Percentiles rank a stretch among this genome's conserved stretches.
These are phyloP conservation scores for Tokudaia tokunoshimensis DNA, from an alignment of 2,797 vertebrate genomes.

Conservation along the genomic window DNA sequence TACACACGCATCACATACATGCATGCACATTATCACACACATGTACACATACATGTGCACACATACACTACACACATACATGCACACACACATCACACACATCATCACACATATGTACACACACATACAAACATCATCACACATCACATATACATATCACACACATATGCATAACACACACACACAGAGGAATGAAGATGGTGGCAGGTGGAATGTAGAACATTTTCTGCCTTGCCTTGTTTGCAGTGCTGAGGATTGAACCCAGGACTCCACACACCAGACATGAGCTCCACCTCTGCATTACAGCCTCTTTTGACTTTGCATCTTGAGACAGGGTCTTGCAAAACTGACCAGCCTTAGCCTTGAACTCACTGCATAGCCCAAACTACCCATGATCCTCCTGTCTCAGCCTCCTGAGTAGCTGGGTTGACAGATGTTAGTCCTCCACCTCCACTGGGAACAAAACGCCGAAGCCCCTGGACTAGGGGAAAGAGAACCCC, in stretches of 20 bases:
- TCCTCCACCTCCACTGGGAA: not conserved
- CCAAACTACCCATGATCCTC: not conserved
- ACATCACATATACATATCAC: not conserved
- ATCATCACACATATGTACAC: too few species aligned
- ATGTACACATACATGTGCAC: too few species aligned
- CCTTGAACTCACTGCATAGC: not conserved
- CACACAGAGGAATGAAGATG: not conserved
- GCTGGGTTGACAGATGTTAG: not conserved
- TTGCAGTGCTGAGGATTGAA: not conserved
- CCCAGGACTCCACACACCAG: not conserved
- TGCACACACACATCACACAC: not conserved
- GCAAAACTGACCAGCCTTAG: not conserved
- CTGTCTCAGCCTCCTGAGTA: not conserved
- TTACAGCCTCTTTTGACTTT: not conserved
- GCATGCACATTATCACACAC: too few species aligned
- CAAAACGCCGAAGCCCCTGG: not conserved
- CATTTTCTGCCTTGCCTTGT: not conserved
- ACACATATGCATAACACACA: too few species aligned
- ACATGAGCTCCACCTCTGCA: not conserved
- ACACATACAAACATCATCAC: not conserved
- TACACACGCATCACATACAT: too few species aligned
- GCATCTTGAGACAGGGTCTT: not conserved
- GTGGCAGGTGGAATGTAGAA: not conserved
- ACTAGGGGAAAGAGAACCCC: not conserved
- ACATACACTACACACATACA: not conserved